phyloP scores from a whole-genome alignment of 2,797 vertebrate species.

The Botia kubotai region DNA sequence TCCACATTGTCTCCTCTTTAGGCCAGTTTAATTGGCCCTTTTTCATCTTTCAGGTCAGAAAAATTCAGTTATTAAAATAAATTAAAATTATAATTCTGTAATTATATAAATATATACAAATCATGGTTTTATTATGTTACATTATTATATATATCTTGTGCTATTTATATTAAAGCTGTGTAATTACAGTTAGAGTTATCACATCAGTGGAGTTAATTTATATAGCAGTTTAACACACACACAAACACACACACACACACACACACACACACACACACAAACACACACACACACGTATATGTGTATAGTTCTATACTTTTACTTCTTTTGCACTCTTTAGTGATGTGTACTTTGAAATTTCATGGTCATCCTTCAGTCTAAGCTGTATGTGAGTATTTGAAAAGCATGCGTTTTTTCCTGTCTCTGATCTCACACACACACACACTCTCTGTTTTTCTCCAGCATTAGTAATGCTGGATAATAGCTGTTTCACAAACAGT shows the following conservation, averaged over 20 bases:
- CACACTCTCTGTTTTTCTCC: not conserved
- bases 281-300: too few relatives aligned
- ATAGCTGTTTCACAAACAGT: conserved; percentile 41
- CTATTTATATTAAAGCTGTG: too few relatives aligned
- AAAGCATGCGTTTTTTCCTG: too few relatives aligned
- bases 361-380: not conserved
- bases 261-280: too few relatives aligned
- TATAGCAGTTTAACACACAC: too few relatives aligned
- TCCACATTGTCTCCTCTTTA: conserved; percentile 59
- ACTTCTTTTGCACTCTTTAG: not conserved
- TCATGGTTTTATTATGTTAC: not conserved
- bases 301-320: too few relatives aligned
- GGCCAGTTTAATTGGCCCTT: conserved; percentile 59
- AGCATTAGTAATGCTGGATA: conserved; percentile 24
- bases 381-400: not conserved
- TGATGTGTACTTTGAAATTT: not conserved
- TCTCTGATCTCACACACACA: not conserved
- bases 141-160: too few relatives aligned
- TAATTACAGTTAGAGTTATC: too few relatives aligned
- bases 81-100: not conserved
- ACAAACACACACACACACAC: too few relatives aligned
- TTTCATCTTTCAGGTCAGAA: not conserved
- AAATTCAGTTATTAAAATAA: not conserved
- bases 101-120: not conserved
- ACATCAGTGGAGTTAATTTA: too few relatives aligned